Evolutionary conservation across 2,113 vertebrate species (phyloP), one percentile per base, ranked within the genome.

Genomic region (Thamnaconus septentrionalis): DNA sequence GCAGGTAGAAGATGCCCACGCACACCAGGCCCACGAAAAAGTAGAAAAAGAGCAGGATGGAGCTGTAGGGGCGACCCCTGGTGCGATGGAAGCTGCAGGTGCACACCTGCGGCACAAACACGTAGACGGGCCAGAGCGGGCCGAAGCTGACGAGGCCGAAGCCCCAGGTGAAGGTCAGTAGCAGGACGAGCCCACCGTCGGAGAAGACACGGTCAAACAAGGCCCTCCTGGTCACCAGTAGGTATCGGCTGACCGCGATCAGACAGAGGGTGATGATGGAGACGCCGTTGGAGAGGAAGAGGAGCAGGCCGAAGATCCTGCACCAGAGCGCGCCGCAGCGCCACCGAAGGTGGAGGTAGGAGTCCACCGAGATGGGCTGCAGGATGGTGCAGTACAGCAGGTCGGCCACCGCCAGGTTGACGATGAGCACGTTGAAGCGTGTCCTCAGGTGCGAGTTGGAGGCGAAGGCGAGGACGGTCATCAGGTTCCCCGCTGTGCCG

Each of bases 61-160:
- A 96, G 85, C 87, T 90, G 71, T 95, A 96, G 5, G 94, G 94
- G 2, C 91, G 91, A 4, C 94, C 92, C 49, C n/a, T 66, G 3
- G 87, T 84, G 2, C 93, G 93, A 70, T 96, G 89, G 80, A 96
- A 96, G 75, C 95, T 96, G 82, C 94, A 96, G 10, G 94, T 95
- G 78, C 95, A 96, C 41, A 96, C 95, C 18, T 93, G 84, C 0
- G 92, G 90, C 31, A 94, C 92, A 39, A 96, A 91, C n/a, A 90
- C 80, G 0, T 89, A 96, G 18, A 93, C 78, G 0, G 70, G 8
- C 95, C 94, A 95, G 7, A 95, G 89, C 0, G 94, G 95, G 8
- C 61, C 84, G 10, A 95, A 95, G 86, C 94, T 95, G 61, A 69
- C 86, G 50, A 93, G 49, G 0, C 89, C 92, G 0, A 94, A 44